Conservation (phyloP, 1,140 invertebrate genomes). For the Daktulosphaira vitifoliae region DNA sequence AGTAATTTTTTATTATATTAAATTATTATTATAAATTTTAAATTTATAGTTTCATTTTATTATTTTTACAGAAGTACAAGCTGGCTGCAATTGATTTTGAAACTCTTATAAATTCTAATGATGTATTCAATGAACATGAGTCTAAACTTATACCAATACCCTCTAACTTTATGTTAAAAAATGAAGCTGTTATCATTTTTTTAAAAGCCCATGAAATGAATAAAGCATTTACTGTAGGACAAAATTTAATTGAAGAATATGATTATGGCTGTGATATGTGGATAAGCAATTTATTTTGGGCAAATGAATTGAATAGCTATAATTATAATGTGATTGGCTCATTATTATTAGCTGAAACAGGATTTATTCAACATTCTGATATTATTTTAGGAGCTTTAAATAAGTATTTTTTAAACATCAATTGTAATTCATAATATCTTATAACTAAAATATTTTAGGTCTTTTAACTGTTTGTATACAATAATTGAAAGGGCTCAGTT, state of each 20-base stretch:
- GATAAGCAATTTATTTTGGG: constrained; percentile 19
- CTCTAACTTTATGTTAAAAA: constrained; percentile 10
- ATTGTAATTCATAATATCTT: background rate
- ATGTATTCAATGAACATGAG: background rate
- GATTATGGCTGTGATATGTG: background rate
- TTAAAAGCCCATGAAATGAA: constrained; percentile 18
- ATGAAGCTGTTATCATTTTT: background rate
- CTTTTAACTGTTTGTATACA: constrained; percentile 12
- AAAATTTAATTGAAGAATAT: constrained; percentile 1
- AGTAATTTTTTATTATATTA: background rate
- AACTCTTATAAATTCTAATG: background rate
- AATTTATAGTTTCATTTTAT: background rate
- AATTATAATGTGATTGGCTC: constrained; percentile 23
- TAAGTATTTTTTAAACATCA: constrained; percentile 18
- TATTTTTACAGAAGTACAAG: constrained; percentile 3
- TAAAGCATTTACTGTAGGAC: background rate
- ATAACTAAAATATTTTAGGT: constrained; percentile 1
- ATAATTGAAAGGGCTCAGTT: background rate
- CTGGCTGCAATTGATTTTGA: constrained; percentile 1
- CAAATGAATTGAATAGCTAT: constrained; percentile 13
- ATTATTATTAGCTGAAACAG: constrained; percentile 14
- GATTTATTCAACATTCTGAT: constrained; percentile 5
- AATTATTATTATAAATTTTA: background rate
- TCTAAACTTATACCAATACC: constrained; percentile 14
- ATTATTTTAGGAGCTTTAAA: constrained; percentile 12